phyloP scores from a whole-genome alignment of 2,113 vertebrate genomes.

The Helogale parvula region DNA sequence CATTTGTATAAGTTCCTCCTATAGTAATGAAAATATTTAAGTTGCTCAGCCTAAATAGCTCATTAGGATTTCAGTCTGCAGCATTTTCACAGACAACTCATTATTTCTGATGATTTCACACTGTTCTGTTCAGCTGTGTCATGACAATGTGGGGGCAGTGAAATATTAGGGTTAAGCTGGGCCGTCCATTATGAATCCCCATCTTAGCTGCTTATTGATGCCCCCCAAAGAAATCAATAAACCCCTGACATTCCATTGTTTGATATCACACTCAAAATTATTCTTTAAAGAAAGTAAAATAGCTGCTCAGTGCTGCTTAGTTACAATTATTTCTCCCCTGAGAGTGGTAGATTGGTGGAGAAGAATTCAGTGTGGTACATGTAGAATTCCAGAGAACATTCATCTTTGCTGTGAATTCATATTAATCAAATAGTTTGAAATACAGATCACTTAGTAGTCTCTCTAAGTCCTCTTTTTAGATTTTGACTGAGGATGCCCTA shows the following conservation, averaged over 20 bases:
- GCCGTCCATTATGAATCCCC: not conserved
- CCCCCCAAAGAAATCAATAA: not conserved
- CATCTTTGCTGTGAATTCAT: not conserved
- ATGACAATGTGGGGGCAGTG: not conserved
- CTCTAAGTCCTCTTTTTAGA: not conserved
- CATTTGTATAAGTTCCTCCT: not conserved
- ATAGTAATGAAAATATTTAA: not conserved
- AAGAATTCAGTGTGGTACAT: not conserved
- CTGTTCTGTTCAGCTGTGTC: not conserved
- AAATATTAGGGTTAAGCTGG: conserved; percentile 25
- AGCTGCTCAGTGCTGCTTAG: not conserved
- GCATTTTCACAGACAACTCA: conserved; percentile 19
- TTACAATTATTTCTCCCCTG: not conserved
- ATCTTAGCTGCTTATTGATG: conserved; percentile 10
- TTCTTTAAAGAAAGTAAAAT: not conserved
- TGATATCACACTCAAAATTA: not conserved
- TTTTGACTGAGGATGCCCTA: not conserved
- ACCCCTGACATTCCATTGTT: not conserved
- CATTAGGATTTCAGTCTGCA: conserved; percentile 48
- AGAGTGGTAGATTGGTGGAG: not conserved
- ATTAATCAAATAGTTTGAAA: not conserved
- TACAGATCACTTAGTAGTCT: no score
- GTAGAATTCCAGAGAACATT: not conserved
- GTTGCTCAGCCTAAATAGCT: conserved; percentile 5
- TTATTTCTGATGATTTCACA: conserved; percentile 64